These are phyloP conservation scores for Pseudomyrmex dendroicus DNA, from an alignment of 1,140 invertebrate species.

Conservation along the genomic window DNA sequence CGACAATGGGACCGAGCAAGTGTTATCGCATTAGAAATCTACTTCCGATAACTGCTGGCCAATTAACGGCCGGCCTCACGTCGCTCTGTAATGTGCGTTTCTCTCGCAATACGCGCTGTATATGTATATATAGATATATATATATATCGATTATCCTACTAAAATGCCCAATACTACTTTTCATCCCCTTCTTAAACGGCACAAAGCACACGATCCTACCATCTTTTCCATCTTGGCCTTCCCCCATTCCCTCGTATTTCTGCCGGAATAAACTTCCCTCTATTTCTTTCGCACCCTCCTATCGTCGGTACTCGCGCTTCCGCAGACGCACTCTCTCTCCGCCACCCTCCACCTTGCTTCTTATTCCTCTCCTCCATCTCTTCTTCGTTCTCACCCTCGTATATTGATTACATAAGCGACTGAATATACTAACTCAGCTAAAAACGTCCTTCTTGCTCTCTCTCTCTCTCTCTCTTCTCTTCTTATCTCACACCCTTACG, in stretches of 20 bases:
- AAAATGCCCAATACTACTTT: slow-evolving; percentile 47
- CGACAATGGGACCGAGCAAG: background rate
- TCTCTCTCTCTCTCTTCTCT: background rate
- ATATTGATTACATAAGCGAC: slow-evolving; percentile 81
- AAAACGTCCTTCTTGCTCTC: slow-evolving; percentile 73
- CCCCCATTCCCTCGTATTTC: slow-evolving; percentile 33
- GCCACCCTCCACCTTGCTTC: background rate
- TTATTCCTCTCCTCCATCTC: slow-evolving; percentile 46
- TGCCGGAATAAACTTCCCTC: slow-evolving; percentile 49
- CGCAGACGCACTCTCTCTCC: slow-evolving; percentile 3
- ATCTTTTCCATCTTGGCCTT: slow-evolving; percentile 46
- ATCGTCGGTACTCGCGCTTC: slow-evolving; percentile 61
- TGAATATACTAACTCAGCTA: slow-evolving; percentile 76
- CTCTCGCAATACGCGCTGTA: background rate
- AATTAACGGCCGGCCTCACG: slow-evolving; percentile 24
- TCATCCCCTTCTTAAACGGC: slow-evolving; percentile 53
- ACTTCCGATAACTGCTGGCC: slow-evolving; percentile 34
- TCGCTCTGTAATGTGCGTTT: slow-evolving; percentile 6
- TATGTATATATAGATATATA: no score
- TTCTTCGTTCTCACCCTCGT: slow-evolving; percentile 70
- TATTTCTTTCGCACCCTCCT: slow-evolving; percentile 39
- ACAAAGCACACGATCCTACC: slow-evolving; percentile 47
- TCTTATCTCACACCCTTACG: slow-evolving; percentile 1
- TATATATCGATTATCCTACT: slow-evolving; percentile 30
- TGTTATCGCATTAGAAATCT: slow-evolving; percentile 46